Evolutionary conservation across 2,797 vertebrate species (phyloP), one percentile per base, ranked within the genome.

Genomic region (Thripadectes ignobilis): DNA sequence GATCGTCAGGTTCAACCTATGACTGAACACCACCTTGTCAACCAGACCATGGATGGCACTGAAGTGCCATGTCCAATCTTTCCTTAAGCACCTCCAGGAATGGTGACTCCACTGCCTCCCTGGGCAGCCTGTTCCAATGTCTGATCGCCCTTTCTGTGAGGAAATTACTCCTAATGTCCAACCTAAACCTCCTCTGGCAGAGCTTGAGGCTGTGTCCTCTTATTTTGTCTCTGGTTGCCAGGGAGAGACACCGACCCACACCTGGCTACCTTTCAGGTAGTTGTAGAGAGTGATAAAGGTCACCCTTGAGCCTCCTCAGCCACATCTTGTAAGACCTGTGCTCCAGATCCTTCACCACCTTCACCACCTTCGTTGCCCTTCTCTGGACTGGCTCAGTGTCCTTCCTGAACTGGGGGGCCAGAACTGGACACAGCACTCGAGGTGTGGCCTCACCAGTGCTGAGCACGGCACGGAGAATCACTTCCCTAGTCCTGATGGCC

Each of bases 311-410:
- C n/a, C 32, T 32, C 32, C 43, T 69, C 55, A 18, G 38, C 17
- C n/a, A 20, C 20, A 65, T 20, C 2, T 14, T 0, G 0, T 6
- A 17, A 8, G 38, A 30, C 5, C 20, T 19, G 7, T 16, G 17
- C 29, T 63, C 29, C 51, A 58, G 57, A 7, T 23, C 29, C 43
- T 83, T 51, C 29, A 14, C 4, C 57, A 49, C 29, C 43, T 83
- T 51, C 29, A 14, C 4, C 57, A 49, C 41, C 27, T 43, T 36
- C 2, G 0, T 4, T 23, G 8, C 32, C 41, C 26, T 49, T 68
- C 48, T 43, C 78, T 29, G 78, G 32, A 49, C 49, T 71, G 26
- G 10, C 58, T 51, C 72, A 14, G 4, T 0, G 0, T 39, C 45
- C 14, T 39, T 39, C 20, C 26, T 7, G 24, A 2, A 16, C 0